phyloP scores from a whole-genome alignment of 2,888 invertebrate species.

The Pycnomerus fuliginosus region DNA sequence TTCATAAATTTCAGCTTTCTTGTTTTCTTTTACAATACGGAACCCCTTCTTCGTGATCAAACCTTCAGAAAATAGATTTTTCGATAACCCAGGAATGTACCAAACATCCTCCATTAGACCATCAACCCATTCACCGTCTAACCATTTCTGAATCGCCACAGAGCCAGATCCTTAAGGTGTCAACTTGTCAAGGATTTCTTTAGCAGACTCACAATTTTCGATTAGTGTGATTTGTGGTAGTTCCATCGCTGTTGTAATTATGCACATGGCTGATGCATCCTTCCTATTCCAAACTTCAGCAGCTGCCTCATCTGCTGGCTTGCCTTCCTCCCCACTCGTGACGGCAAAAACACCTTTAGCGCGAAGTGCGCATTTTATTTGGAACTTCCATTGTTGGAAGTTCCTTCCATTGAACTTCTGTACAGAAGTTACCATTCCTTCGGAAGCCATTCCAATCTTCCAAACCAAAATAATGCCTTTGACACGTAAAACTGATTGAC shows the following conservation, averaged over 20 bases:
- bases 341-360: constrained; percentile 10
- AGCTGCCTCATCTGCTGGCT: background rate
- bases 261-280: constrained; percentile 30
- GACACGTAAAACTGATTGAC: no score
- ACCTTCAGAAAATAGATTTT: constrained; percentile 45
- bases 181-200: constrained; percentile 29
- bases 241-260: constrained; percentile 27
- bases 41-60: constrained; percentile 33
- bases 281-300: constrained; percentile 20
- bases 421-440: no score
- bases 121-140: constrained; percentile 32
- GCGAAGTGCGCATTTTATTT: constrained; percentile 22
- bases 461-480: no score
- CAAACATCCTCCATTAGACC: constrained; percentile 30
- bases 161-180: constrained; percentile 29
- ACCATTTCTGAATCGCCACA: constrained; percentile 27
- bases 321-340: background rate
- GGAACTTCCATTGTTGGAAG: constrained; percentile 27
- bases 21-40: constrained; percentile 30
- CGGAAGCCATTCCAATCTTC: no score
- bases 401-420: constrained; percentile 26
- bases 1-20: constrained; percentile 25
- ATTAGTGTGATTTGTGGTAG: constrained; percentile 28
- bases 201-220: constrained; percentile 30
- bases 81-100: constrained; percentile 39